A percentile compares a stretch with the other conserved stretches of the same genome.
Evolutionary conservation across 2,113 vertebrate species (phyloP).

Genomic region (Nestor notabilis): DNA sequence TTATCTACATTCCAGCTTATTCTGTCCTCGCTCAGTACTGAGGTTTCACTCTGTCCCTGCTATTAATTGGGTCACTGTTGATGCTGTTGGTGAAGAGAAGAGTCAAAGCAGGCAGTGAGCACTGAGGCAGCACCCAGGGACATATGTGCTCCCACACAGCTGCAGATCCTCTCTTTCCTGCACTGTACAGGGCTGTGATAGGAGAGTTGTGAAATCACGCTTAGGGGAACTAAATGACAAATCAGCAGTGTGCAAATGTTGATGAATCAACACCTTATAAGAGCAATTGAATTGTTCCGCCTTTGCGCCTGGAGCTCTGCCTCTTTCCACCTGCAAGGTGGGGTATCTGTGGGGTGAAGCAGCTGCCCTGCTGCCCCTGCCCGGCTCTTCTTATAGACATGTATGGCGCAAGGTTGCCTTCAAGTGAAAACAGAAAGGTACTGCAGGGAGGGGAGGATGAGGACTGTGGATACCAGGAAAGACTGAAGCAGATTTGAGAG

Average conservation of each 20-base stretch:
- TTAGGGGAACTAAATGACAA: neutral
- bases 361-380: neutral
- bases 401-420: slow-evolving; percentile 69
- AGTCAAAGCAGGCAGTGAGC: neutral
- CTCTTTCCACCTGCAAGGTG: neutral
- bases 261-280: no score
- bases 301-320: neutral
- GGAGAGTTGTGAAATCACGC: neutral
- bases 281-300: rapidly evolving
- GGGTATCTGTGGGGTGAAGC: neutral
- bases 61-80: neutral
- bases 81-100: neutral
- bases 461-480: neutral
- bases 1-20: neutral
- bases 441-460: slow-evolving; percentile 46
- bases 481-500: neutral
- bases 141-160: rapidly evolving
- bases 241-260: neutral
- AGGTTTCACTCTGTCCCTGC: neutral
- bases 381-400: neutral
- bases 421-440: slow-evolving; percentile 65
- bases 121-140: neutral
- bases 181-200: neutral
- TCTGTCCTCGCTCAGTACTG: neutral
- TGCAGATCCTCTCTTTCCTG: neutral